Evolutionary conservation across 2,113 vertebrate genomes (phyloP), one percentile per base, ranked within the genome.

Genomic region (Apeltes quadracus): DNA sequence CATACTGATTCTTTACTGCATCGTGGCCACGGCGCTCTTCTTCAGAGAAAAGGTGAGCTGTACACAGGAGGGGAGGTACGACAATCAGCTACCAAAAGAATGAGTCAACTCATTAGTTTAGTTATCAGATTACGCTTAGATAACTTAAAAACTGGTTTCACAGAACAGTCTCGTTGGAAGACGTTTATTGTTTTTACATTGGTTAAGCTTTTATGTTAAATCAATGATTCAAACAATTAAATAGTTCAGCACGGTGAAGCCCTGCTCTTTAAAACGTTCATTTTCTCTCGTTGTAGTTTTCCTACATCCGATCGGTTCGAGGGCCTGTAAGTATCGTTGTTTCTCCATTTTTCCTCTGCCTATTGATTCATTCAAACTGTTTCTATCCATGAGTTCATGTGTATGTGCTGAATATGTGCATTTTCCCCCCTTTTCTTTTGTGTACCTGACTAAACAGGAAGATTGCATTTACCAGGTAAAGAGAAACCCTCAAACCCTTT

Each of bases 1-100:
- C 5, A 36, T 98, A 83, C 94, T 99, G 79, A 88, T 98, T 59
- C 16, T 97, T 66, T 98, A 98, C 0, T 95, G 94, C 2, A 55
- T 98, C 1, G 0, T 95, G 20, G 56, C 94, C 32, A 98, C 97
- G 0, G 95, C 89, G 0, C 87, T 97, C n/a, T 96, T 93, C 81
- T 93, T 97, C 88, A 95, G 86, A 88, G 90, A 84, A 1, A 98
- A 96, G 94, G 97, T 99, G 80, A 92, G 93, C 41, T 36, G n/a
- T 0, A 39, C 22, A 22, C 7, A 13, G 61, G 1, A 25, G 5
- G 29, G 29, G 29, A 29, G 29, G 5, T 34, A 34, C 32, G 6
- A 7, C 32, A 34, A 6, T 7, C 14, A 22, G 20, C 53, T 13
- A 48, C 54, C 3, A 14, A n/a, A 22, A 13, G 13, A 43, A 41